phyloP scores from a whole-genome alignment of 2,888 invertebrate species.

The Andrena haemorrhoa region DNA sequence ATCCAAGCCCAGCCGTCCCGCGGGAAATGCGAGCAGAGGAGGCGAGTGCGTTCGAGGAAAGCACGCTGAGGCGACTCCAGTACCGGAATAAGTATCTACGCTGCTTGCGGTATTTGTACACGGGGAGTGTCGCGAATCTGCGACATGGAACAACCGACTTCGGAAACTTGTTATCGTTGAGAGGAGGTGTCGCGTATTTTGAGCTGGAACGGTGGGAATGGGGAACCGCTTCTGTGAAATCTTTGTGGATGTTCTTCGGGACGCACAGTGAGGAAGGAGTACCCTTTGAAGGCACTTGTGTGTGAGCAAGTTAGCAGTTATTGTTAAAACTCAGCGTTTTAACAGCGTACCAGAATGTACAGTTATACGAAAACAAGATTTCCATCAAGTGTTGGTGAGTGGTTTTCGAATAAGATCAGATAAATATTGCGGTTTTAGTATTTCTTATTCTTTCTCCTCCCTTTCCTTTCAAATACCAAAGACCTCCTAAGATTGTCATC shows the following conservation, averaged over 20 bases:
- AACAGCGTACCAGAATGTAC: too few relatives aligned
- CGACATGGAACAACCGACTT: slow-evolving; percentile 30
- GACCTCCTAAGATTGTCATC: too few relatives aligned
- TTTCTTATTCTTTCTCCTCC: too few relatives aligned
- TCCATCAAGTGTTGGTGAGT: too few relatives aligned
- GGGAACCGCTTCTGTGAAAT: neutral
- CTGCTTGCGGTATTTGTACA: slow-evolving; percentile 35
- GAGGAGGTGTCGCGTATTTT: slow-evolving; percentile 21
- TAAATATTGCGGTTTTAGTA: too few relatives aligned
- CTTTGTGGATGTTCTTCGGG: neutral
- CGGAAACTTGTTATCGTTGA: slow-evolving; percentile 44
- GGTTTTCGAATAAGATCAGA: too few relatives aligned
- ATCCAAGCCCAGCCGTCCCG: slow-evolving; percentile 41
- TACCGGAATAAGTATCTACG: slow-evolving; percentile 50
- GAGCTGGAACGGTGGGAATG: neutral
- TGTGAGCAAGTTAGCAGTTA: too few relatives aligned
- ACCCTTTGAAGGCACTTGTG: too few relatives aligned
- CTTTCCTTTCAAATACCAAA: too few relatives aligned
- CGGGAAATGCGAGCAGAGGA: slow-evolving; percentile 60
- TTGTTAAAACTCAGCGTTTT: too few relatives aligned
- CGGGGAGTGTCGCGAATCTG: slow-evolving; percentile 18
- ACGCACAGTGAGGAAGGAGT: neutral
- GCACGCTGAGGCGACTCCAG: slow-evolving; percentile 28
- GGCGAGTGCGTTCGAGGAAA: slow-evolving; percentile 25
- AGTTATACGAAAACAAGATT: too few relatives aligned